These are phyloP conservation scores for Forficula auricularia DNA, from an alignment of 1,140 invertebrate genomes.

Conservation along the genomic window DNA sequence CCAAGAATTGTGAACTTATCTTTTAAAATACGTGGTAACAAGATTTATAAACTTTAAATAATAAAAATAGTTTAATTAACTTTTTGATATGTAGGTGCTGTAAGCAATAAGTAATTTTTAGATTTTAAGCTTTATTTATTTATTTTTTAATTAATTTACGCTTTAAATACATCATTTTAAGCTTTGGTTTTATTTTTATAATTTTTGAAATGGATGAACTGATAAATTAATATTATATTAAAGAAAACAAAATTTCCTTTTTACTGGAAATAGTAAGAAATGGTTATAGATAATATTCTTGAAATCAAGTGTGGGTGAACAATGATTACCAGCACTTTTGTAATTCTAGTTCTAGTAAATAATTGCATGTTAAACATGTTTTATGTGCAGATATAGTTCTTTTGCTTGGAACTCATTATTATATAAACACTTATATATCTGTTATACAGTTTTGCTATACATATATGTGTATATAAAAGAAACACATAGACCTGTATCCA, in stretches of 20 bases:
- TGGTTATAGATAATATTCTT: conserved; percentile 1
- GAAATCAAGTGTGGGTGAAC: conserved; percentile 3
- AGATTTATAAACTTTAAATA: too few species aligned
- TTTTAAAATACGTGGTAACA: too few species aligned
- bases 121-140: too few species aligned
- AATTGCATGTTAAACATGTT: conserved; percentile 21
- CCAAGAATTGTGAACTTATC: too few species aligned
- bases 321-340: conserved; percentile 6
- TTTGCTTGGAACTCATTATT: conserved; percentile 18
- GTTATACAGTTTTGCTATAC: conserved; percentile 12
- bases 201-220: background rate
- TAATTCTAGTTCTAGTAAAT: conserved; percentile 6
- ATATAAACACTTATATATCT: conserved; percentile 9
- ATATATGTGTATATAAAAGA: conserved; percentile 10
- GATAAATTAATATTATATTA: background rate
- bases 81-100: too few species aligned
- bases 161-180: too few species aligned
- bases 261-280: conserved; percentile 5
- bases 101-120: too few species aligned
- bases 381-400: conserved; percentile 16
- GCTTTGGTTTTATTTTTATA: background rate
- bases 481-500: conserved; percentile 1
- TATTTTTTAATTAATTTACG: too few species aligned
- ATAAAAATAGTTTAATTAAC: too few species aligned
- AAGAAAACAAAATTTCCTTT: background rate